A percentile compares a stretch with the other conserved stretches of the same genome.
These are phyloP conservation scores for Meloidogyne chitwoodi DNA, from an alignment of 1,140 invertebrate species.

Conservation along the genomic window DNA sequence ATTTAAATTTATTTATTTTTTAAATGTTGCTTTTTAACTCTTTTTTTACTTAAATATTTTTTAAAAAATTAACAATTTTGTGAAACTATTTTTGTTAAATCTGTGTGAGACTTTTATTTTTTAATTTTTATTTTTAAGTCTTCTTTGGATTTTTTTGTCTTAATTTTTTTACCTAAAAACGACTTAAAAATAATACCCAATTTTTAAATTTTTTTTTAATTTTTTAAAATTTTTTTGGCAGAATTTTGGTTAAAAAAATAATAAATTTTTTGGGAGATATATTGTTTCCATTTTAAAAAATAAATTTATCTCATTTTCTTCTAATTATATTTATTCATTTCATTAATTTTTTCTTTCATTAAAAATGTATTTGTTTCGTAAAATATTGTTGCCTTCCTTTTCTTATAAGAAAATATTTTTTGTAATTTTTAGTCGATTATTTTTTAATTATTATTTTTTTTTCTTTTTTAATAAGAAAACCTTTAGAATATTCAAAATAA, in stretches of 20 bases:
- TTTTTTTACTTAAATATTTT: neutral
- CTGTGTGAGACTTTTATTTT: neutral
- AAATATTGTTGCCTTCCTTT: neutral
- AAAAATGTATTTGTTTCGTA: neutral
- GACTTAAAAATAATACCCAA: too few relatives aligned
- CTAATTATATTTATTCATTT: constrained; percentile 2
- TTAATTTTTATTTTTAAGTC: too few relatives aligned
- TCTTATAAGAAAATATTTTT: neutral
- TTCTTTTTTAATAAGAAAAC: neutral
- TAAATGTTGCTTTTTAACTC: neutral
- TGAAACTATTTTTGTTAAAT: neutral
- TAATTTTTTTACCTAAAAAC: too few relatives aligned
- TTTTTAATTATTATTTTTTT: neutral
- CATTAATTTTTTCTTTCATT: neutral
- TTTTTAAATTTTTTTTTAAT: too few relatives aligned
- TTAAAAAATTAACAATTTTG: too few relatives aligned
- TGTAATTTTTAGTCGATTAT: neutral
- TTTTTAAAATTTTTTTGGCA: too few relatives aligned
- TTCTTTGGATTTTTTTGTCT: too few relatives aligned
- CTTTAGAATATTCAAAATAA: neutral
- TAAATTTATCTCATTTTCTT: neutral
- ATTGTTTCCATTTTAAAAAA: neutral
- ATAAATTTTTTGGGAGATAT: too few relatives aligned
- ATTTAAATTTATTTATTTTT: neutral
- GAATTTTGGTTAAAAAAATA: too few relatives aligned